These are phyloP conservation scores for Anabacerthia variegaticeps DNA, from an alignment of 2,797 vertebrate genomes.

Conservation along the genomic window DNA sequence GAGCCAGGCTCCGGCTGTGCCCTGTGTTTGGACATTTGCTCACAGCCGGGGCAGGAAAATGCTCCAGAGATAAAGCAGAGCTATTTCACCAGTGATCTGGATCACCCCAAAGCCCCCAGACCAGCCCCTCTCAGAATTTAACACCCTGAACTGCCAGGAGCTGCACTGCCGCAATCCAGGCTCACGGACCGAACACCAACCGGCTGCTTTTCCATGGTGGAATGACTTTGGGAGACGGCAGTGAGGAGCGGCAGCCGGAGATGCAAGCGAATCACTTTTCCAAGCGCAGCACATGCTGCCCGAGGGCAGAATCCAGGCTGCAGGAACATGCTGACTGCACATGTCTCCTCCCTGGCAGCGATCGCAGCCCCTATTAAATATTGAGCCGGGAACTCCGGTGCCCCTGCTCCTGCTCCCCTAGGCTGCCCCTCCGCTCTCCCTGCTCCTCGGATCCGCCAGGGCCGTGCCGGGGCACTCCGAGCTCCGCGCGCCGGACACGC, in stretches of 20 bases:
- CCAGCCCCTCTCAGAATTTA: accelerated
- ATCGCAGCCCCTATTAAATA: conserved; percentile 30
- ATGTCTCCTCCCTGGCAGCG: background rate
- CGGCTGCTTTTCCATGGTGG: background rate
- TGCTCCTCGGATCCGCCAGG: background rate
- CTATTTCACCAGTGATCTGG: accelerated
- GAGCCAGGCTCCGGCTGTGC: background rate
- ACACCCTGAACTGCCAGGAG: background rate
- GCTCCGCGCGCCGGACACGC: background rate
- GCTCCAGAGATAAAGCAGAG: accelerated
- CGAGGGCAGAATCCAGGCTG: background rate
- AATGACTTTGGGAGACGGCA: background rate
- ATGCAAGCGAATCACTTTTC: background rate
- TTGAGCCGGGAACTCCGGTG: conserved; percentile 35
- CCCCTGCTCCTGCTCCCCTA: background rate
- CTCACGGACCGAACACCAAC: accelerated
- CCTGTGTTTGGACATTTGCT: accelerated
- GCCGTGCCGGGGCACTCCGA: background rate
- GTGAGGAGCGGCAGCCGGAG: background rate
- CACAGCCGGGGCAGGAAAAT: background rate
- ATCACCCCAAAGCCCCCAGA: background rate
- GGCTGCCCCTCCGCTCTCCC: background rate
- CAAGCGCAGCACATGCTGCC: background rate
- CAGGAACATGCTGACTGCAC: background rate
- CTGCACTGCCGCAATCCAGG: accelerated